Conservation (phyloP, 2,888 invertebrate species). For the Pachycephus smyrnensis region DNA sequence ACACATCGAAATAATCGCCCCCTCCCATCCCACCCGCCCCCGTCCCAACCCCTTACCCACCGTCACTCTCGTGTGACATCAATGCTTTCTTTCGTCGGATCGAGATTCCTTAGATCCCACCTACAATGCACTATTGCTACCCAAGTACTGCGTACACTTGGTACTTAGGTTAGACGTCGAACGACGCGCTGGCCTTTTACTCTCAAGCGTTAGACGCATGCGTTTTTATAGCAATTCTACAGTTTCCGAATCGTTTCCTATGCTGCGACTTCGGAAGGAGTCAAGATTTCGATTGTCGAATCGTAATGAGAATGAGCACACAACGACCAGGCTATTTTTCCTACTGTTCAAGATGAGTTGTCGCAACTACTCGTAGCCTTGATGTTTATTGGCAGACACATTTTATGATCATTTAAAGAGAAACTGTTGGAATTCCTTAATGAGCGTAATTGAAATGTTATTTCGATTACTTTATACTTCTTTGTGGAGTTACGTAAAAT, state of each 20-base stretch:
- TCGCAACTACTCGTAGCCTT: not conserved
- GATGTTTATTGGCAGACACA: not conserved
- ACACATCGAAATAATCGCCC: slow-evolving; percentile 10
- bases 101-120: slow-evolving; percentile 64
- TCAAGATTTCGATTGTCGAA: slow-evolving; percentile 31
- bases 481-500: not conserved
- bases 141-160: slow-evolving; percentile 30
- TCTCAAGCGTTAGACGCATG: slow-evolving; percentile 39
- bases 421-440: not conserved
- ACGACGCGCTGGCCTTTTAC: slow-evolving; percentile 31
- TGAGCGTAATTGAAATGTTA: not conserved
- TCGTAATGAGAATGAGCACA: not conserved
- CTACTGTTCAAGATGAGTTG: not conserved
- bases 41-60: not conserved
- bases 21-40: slow-evolving; percentile 1
- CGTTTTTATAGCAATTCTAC: slow-evolving; percentile 13
- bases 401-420: not conserved
- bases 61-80: not conserved
- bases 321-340: not conserved
- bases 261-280: slow-evolving; percentile 16
- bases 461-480: not conserved
- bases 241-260: slow-evolving; percentile 1
- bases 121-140: slow-evolving; percentile 61
- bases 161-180: slow-evolving; percentile 37
- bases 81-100: slow-evolving; percentile 33